Evolutionary conservation across 2,888 invertebrate genomes (phyloP).

Genomic region (Dasysyrphus tricinctus): DNA sequence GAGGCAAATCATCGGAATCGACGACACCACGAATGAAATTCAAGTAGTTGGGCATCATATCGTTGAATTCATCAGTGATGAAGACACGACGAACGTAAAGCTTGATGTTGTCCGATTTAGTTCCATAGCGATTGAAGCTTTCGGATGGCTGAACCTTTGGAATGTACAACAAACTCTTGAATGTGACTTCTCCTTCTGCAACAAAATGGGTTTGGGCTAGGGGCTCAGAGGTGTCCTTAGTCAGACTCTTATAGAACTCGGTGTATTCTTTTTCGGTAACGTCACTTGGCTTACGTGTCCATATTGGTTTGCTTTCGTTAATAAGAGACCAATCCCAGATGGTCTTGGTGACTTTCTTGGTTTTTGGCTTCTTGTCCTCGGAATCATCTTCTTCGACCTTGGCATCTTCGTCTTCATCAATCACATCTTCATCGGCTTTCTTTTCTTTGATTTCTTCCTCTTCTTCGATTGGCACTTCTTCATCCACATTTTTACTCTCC

Average conservation of each 20-base stretch:
- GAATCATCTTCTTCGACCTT: constrained; percentile 87
- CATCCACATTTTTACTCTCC: constrained; percentile 90
- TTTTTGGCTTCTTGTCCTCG: constrained; percentile 89
- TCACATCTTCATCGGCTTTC: constrained; percentile 84
- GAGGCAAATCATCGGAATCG: constrained; percentile 98
- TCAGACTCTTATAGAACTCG: constrained; percentile 97
- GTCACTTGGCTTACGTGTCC: constrained; percentile 96
- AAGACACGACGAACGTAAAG: constrained; percentile 99
- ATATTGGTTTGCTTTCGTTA: constrained; percentile 99
- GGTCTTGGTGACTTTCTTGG: constrained; percentile 96
- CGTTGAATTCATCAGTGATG: constrained; percentile 99
- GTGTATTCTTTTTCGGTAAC: constrained; percentile 95
- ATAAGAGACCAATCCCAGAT: constrained; percentile 99
- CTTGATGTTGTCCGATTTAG: constrained; percentile 97
- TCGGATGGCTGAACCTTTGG: constrained; percentile 96
- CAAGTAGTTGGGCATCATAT: constrained; percentile 99
- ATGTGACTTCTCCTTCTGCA: constrained; percentile 99
- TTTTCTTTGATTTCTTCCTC: constrained; percentile 85
- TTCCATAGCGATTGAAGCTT: constrained; percentile 97
- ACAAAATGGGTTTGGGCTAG: constrained; percentile 95
- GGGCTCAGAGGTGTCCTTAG: constrained; percentile 94
- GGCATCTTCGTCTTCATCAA: constrained; percentile 84
- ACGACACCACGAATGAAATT: constrained; percentile 98
- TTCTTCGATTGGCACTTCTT: constrained; percentile 88
- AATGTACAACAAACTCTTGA: constrained; percentile 97